Evolutionary conservation across 2,113 vertebrate species (phyloP).

Genomic region (Alethe diademata): DNA sequence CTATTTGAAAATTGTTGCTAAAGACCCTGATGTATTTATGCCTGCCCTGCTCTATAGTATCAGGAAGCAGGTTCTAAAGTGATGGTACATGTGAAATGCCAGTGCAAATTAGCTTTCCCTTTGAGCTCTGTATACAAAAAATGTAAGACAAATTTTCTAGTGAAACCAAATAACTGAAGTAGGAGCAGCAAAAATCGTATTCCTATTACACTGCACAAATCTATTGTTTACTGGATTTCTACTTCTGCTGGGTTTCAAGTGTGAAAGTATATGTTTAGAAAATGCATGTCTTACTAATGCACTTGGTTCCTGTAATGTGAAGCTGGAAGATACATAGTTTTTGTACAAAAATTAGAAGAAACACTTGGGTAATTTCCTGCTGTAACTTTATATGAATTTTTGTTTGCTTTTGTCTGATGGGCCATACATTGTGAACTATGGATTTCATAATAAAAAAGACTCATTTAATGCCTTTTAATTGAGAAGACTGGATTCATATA

Average conservation of each 20-base stretch:
- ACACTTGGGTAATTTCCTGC: background rate
- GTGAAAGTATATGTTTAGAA: background rate
- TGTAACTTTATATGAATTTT: background rate
- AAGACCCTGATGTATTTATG: constrained; percentile 18
- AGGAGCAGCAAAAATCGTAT: background rate
- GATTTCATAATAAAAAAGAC: background rate
- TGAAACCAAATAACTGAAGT: constrained; percentile 34
- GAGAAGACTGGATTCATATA: background rate
- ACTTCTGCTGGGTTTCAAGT: background rate
- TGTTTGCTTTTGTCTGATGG: background rate
- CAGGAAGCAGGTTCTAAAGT: constrained; percentile 30
- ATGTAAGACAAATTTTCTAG: constrained; percentile 19
- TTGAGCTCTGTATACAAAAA: background rate
- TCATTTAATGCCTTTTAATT: background rate
- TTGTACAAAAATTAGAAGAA: background rate
- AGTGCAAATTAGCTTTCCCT: constrained; percentile 46
- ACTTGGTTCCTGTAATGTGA: background rate
- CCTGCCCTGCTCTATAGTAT: constrained; percentile 14
- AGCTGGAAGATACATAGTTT: background rate
- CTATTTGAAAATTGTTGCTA: constrained; percentile 29
- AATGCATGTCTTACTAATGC: background rate
- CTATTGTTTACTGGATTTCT: background rate
- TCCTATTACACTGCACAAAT: background rate
- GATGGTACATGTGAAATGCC: constrained; percentile 40
- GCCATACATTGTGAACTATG: background rate